A percentile compares a stretch with the other conserved stretches of the same genome.
Evolutionary conservation across 2,888 invertebrate genomes (phyloP).

Genomic region (Polymixis lichenea): DNA sequence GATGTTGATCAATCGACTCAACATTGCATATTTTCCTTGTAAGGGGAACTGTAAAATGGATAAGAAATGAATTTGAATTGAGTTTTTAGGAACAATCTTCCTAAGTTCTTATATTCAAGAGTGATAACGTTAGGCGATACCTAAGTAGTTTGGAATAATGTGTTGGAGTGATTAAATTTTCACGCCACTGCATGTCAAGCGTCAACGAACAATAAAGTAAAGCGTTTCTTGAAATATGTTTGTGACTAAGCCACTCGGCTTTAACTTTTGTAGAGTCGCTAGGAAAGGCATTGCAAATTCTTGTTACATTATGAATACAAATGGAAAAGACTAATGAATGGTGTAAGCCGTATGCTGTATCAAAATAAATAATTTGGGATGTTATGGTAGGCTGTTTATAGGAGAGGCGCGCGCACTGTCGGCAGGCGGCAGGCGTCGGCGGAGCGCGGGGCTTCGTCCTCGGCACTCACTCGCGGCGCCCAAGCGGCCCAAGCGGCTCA

Average conservation of each 20-base stretch:
- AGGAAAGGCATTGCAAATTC: not conserved
- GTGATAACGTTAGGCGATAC: not conserved
- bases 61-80: not conserved
- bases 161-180: constrained; percentile 5
- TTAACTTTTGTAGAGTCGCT: not conserved
- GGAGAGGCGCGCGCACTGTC: constrained; percentile 86
- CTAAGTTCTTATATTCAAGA: not conserved
- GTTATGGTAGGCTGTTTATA: constrained; percentile 69
- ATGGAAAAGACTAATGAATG: constrained; percentile 30
- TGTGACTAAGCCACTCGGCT: no score
- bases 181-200: not conserved
- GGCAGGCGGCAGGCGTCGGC: constrained; percentile 71
- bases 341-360: constrained; percentile 65
- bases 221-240: not conserved
- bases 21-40: constrained; percentile 29
- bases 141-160: not conserved
- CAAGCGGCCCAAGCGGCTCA: constrained; percentile 85
- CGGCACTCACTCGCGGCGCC: constrained; percentile 81
- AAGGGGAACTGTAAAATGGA: not conserved
- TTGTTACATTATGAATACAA: constrained; percentile 1
- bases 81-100: not conserved
- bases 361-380: constrained; percentile 75
- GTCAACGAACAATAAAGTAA: constrained; percentile 1
- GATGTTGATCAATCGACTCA: constrained; percentile 26
- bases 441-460: constrained; percentile 82